These are phyloP conservation scores for Pollachius pollachius DNA, from an alignment of 2,113 vertebrate species.

Conservation along the genomic window DNA sequence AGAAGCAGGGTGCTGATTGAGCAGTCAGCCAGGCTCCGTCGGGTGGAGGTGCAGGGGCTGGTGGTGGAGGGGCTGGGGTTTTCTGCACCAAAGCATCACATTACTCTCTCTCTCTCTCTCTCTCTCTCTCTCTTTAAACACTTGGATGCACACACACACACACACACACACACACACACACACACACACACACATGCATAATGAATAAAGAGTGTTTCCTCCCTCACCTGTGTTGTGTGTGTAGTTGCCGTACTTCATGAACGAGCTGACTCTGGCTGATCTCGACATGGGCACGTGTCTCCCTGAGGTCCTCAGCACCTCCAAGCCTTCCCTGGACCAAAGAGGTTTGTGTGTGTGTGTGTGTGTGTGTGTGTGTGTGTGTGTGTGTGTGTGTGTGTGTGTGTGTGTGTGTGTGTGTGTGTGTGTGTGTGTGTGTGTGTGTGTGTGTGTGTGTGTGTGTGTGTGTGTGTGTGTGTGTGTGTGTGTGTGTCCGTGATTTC, in stretches of 20 bases:
- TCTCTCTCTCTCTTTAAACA: slow-evolving; percentile 9
- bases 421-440: too few relatives aligned
- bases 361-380: background rate
- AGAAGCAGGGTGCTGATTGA: slow-evolving; percentile 20
- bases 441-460: too few relatives aligned
- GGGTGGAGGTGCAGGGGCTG: background rate
- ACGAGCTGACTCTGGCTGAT: slow-evolving; percentile 79
- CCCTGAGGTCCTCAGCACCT: slow-evolving; percentile 76
- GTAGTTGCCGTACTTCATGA: slow-evolving; percentile 86
- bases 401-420: too few relatives aligned
- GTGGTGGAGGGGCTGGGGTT: background rate
- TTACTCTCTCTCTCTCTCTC: slow-evolving; percentile 31
- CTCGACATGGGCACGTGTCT: slow-evolving; percentile 84
- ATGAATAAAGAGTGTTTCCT: background rate
- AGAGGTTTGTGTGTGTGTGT: slow-evolving; percentile 60
- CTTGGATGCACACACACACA: background rate
- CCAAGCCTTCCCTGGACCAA: slow-evolving; percentile 75
- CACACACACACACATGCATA: background rate
- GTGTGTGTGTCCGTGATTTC: too few relatives aligned
- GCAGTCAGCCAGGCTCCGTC: slow-evolving; percentile 15
- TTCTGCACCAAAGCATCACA: slow-evolving; percentile 28
- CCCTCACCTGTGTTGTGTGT: slow-evolving; percentile 1
- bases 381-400: background rate
- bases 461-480: too few relatives aligned
- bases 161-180: background rate